phyloP scores from a whole-genome alignment of 1,140 invertebrate genomes.

The Papilio polytes region DNA sequence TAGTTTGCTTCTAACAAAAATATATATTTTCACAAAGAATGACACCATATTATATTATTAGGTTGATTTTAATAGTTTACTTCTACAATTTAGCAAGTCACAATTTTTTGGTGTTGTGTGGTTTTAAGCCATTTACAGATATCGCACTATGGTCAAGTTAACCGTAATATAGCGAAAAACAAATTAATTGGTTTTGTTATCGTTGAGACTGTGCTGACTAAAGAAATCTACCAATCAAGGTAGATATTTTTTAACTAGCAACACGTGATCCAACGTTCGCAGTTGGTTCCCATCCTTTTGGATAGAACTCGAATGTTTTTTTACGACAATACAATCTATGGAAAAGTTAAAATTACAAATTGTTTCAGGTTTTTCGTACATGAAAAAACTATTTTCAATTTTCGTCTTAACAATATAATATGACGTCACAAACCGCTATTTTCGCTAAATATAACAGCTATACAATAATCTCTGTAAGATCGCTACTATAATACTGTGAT shows the following conservation, averaged over 20 bases:
- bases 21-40: constrained; percentile 58
- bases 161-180: no score
- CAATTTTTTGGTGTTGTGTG: no score
- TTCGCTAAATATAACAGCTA: constrained; percentile 57
- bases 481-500: constrained; percentile 56
- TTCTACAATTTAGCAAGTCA: neutral
- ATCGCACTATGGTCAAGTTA: no score
- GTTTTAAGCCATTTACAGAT: no score
- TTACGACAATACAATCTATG: no score
- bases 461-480: constrained; percentile 60
- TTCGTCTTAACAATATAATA: constrained; percentile 42
- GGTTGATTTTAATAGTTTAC: neutral
- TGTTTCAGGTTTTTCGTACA: neutral
- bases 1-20: constrained; percentile 75
- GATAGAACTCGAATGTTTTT: no score
- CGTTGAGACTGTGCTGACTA: no score
- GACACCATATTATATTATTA: constrained; percentile 43
- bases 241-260: no score
- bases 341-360: neutral
- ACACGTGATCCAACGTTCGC: no score
- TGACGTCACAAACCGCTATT: constrained; percentile 40
- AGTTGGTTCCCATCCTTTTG: no score
- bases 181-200: no score
- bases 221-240: no score
- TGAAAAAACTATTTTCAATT: neutral